Percentiles rank a stretch among this genome's conserved stretches.
These are phyloP conservation scores for Chymomyza procnemis DNA, from an alignment of 2,888 invertebrate species.

Conservation along the genomic window DNA sequence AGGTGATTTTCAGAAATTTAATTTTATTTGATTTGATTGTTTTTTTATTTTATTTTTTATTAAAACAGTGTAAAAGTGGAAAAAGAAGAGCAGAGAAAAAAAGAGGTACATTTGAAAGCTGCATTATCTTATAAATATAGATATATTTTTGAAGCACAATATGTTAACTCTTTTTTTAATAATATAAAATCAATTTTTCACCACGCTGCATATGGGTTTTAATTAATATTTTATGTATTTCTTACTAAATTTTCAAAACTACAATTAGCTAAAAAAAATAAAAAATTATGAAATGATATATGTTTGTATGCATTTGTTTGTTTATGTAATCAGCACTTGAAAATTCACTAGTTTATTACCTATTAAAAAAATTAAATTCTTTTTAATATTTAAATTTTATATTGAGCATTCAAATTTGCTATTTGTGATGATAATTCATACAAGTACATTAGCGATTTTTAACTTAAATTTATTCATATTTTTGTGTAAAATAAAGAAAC, in stretches of 20 bases:
- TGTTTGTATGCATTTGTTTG: conserved; percentile 16
- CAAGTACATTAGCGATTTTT: background rate
- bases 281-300: conserved; percentile 30
- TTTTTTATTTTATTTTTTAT: background rate
- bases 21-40: background rate
- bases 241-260: conserved; percentile 53
- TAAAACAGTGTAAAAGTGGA: conserved; percentile 36
- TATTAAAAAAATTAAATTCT: conserved; percentile 20
- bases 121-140: conserved; percentile 43
- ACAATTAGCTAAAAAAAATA: conserved; percentile 59
- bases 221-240: conserved; percentile 10
- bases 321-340: conserved; percentile 68
- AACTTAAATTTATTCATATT: background rate
- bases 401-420: conserved; percentile 71
- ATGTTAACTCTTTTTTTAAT: background rate
- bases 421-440: conserved; percentile 30
- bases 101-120: conserved; percentile 58
- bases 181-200: conserved; percentile 51
- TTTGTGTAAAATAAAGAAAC: background rate
- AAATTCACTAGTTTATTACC: conserved; percentile 59
- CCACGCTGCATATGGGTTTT: conserved; percentile 29
- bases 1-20: conserved; percentile 10
- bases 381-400: conserved; percentile 52
- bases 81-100: conserved; percentile 76
- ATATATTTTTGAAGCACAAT: conserved; percentile 34